phyloP scores from a whole-genome alignment of 2,888 invertebrate species.

The Eueremaeus valkanovi region DNA sequence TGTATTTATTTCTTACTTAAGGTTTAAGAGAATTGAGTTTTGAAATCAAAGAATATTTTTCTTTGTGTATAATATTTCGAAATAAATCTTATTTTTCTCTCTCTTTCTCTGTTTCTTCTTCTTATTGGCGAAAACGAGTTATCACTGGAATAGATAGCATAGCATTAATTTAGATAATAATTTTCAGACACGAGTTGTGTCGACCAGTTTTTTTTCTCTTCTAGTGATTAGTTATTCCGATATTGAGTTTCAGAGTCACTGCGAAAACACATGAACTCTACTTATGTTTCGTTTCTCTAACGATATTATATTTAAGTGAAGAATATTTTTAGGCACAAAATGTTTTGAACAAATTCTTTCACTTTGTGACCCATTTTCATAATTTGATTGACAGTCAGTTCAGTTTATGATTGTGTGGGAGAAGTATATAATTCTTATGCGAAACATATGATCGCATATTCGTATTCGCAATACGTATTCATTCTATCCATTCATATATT shows the following conservation, averaged over 20 bases:
- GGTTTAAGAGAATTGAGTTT: background rate
- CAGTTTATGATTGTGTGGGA: slow-evolving; percentile 6
- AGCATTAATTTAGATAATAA: background rate
- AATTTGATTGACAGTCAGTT: background rate
- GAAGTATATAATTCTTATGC: background rate
- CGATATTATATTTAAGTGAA: background rate
- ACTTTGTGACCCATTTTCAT: slow-evolving; percentile 16
- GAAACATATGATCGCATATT: background rate
- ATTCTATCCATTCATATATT: no score
- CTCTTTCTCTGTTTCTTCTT: no score
- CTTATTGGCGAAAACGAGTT: background rate
- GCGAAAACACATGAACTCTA: no score
- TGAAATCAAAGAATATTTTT: no score
- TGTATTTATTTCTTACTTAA: no score
- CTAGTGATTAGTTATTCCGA: background rate
- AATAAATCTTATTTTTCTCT: no score
- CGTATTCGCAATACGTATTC: background rate
- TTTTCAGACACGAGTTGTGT: background rate
- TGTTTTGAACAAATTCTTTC: background rate
- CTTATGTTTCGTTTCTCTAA: background rate
- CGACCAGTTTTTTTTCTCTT: background rate
- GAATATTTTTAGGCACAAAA: slow-evolving; percentile 21
- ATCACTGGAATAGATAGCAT: background rate
- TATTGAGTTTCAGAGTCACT: background rate
- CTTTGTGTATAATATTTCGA: no score